Evolutionary conservation across 2,113 vertebrate species (phyloP), one percentile per base, ranked within the genome.

Genomic region (Mellivora capensis): DNA sequence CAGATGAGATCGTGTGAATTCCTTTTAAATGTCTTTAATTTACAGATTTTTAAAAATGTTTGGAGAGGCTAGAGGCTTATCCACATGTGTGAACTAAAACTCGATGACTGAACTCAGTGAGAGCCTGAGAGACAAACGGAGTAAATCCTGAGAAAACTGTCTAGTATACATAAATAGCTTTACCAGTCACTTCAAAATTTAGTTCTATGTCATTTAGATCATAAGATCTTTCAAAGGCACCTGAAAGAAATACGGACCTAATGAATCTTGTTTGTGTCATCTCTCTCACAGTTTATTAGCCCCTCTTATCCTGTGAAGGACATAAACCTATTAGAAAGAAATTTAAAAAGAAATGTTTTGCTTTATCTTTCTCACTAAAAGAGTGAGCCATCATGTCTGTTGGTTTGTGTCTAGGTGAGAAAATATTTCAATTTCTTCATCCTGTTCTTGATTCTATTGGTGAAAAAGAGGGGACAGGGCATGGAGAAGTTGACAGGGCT

Each of bases 51-150:
- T 47, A 87, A 94, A 94, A 93, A 83, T 59, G 44, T 87, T 80
- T 49, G 37, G 34, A 76, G 4, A 95, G 25, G 25, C 29, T 90
- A 15, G 20, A 96, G 77, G 49, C 18, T 96, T 86, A 61, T 69
- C 39, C 18, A 9, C 81, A 72, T 42, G 71, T 92, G 71, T 79
- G 71, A 96, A 93, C 90, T 88, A 87, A 90, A 87, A 77, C 47
- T 27, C 82, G 87, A 64, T 87, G 95, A 76, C 18, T 9, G 79
- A 87, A 14, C 17, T 59, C 20, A 85, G n/a, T 82, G 52, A 72
- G 79, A 93, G 52, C 69, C 44, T 85, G 37, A 97, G 90, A 98
- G 42, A 90, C 37, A 62, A 96, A 98, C 96, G 77, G 0, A 62
- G 71, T 27, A 59, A 61, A 69, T 54, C 42, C 94, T 97, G 93